Evolutionary conservation across 2,888 invertebrate genomes (phyloP).

Genomic region (Ichneumoninae sp.): DNA sequence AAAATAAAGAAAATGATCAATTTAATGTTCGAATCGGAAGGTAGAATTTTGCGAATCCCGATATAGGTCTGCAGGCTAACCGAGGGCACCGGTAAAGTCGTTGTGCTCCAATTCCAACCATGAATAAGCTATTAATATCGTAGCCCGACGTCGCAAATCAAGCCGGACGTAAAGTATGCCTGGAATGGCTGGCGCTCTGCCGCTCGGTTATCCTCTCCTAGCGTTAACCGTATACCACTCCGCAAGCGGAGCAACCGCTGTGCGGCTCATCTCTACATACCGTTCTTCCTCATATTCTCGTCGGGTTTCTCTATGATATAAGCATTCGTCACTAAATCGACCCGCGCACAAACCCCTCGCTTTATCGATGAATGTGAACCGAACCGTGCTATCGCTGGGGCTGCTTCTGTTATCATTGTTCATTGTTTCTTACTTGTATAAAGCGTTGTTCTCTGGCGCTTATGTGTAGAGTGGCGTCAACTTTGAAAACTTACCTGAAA

Average conservation of each 20-base stretch:
- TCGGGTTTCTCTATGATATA: slow-evolving; percentile 24
- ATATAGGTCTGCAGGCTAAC: slow-evolving; percentile 13
- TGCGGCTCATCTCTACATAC: slow-evolving; percentile 15
- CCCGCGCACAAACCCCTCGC: neutral
- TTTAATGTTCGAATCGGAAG: neutral
- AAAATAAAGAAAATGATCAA: neutral
- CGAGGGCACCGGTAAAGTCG: slow-evolving; percentile 63
- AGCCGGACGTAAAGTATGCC: slow-evolving; percentile 77
- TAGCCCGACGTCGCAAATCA: slow-evolving; percentile 75
- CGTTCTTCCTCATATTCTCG: slow-evolving; percentile 35
- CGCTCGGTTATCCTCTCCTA: slow-evolving; percentile 15
- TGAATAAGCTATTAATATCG: slow-evolving; percentile 78
- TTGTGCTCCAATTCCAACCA: slow-evolving; percentile 76
- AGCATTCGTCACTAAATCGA: slow-evolving; percentile 10
- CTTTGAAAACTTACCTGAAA: slow-evolving; percentile 58
- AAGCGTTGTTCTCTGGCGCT: neutral
- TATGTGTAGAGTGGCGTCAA: neutral
- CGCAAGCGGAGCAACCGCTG: slow-evolving; percentile 6
- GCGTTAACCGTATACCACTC: slow-evolving; percentile 9
- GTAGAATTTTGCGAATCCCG: slow-evolving; percentile 33
- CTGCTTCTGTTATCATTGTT: neutral
- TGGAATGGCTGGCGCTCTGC: slow-evolving; percentile 71
- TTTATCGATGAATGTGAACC: neutral
- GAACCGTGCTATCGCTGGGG: neutral
- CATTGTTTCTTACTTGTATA: slow-evolving; percentile 35